These are phyloP conservation scores for Schrankia costaestrigalis DNA, from an alignment of 2,888 invertebrate species.

Conservation along the genomic window DNA sequence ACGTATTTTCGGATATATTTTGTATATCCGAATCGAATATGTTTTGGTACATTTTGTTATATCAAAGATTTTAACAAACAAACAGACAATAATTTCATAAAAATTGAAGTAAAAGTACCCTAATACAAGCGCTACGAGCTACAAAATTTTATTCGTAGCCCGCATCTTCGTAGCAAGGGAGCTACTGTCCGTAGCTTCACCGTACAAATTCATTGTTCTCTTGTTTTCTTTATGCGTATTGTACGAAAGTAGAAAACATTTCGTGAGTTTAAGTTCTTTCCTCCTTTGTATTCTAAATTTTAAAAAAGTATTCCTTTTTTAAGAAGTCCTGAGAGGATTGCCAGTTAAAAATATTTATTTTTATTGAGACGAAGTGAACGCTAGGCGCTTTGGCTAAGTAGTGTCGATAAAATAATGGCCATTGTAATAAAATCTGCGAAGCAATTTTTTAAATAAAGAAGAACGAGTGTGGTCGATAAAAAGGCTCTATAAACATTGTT, in stretches of 20 bases:
- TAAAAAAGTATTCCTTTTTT: constrained; percentile 13
- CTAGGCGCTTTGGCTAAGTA: neutral
- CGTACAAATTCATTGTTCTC: constrained; percentile 29
- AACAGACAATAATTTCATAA: constrained; percentile 9
- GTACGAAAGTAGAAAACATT: constrained; percentile 22
- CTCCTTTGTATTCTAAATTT: constrained; percentile 15
- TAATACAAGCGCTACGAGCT: constrained; percentile 5
- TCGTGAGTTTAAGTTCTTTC: constrained; percentile 20
- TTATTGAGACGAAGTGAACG: neutral
- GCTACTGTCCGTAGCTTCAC: constrained; percentile 18
- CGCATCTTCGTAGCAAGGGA: constrained; percentile 28
- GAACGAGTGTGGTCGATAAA: no score
- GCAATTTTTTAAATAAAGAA: no score
- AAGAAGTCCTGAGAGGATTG: constrained; percentile 4
- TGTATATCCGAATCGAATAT: neutral
- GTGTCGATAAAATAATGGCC: neutral
- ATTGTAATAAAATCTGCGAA: no score
- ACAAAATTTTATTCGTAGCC: constrained; percentile 25
- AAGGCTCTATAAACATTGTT: no score
- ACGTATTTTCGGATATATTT: no score
- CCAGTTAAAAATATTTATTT: constrained; percentile 4
- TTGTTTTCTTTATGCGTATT: constrained; percentile 27
- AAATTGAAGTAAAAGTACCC: neutral
- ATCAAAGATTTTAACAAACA: no score
- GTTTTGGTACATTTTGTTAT: no score